Conservation (phyloP, 2,113 vertebrate species). For the Lamprotornis superbus region DNA sequence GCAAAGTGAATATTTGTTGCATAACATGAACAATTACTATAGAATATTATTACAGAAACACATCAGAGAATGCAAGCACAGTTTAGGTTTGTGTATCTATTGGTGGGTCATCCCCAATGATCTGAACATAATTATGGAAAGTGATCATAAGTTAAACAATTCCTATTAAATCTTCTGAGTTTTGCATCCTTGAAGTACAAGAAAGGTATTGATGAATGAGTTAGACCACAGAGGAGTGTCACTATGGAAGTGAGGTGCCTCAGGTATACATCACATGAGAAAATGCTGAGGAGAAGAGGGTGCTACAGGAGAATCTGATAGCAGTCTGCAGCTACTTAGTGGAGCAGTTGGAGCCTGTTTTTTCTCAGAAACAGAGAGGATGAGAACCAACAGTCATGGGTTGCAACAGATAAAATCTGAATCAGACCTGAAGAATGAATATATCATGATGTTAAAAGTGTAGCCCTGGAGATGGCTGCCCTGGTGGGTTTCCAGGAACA, state of each 20-base stretch:
- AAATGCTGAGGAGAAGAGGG: neutral
- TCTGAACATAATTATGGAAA: neutral
- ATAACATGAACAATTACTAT: neutral
- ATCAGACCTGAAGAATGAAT: neutral
- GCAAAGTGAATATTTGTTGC: neutral
- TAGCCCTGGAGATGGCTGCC: neutral
- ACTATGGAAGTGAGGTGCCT: neutral
- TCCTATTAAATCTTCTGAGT: neutral
- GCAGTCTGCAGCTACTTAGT: neutral
- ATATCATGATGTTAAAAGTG: neutral
- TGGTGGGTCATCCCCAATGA: neutral
- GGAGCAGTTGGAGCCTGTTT: neutral
- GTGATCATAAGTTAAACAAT: neutral
- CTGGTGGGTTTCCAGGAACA: neutral
- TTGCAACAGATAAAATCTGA: neutral
- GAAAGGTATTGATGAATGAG: neutral
- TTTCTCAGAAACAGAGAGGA: neutral
- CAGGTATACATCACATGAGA: neutral
- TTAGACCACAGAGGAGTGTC: neutral
- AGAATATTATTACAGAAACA: neutral
- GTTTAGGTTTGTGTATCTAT: neutral
- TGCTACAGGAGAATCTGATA: neutral
- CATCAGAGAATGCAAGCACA: neutral
- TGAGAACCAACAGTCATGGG: neutral
- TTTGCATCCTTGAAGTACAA: neutral